Percentiles rank a stretch among this genome's conserved stretches.
Conservation (phyloP, 2,888 invertebrate genomes). For the Nezara viridula region DNA sequence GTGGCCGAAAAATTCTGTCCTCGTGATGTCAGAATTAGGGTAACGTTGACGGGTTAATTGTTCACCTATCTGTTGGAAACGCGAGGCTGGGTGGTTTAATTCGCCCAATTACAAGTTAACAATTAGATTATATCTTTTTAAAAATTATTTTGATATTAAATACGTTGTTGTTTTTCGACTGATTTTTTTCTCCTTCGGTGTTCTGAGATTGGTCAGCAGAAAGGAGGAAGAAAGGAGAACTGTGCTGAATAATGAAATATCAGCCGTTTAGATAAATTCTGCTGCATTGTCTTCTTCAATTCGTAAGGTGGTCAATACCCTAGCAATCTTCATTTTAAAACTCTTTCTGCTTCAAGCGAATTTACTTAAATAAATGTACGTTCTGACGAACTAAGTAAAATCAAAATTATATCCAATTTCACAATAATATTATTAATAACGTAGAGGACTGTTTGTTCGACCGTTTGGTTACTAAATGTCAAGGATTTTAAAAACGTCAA, state of each 20-base stretch:
- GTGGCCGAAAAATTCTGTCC: too few species aligned
- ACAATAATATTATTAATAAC: not conserved
- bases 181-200: not conserved
- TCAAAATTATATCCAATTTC: not conserved
- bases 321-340: not conserved
- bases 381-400: too few species aligned
- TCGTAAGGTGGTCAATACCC: not conserved
- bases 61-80: too few species aligned
- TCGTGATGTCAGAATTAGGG: too few species aligned
- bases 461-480: too few species aligned
- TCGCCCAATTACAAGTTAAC: too few species aligned
- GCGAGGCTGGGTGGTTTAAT: too few species aligned
- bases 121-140: too few species aligned
- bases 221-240: not conserved
- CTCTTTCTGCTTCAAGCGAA: not conserved
- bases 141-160: not conserved
- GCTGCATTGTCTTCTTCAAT: not conserved
- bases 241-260: conserved; percentile 30
- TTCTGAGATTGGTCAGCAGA: not conserved
- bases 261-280: not conserved
- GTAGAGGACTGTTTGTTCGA: too few species aligned
- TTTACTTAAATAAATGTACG: too few species aligned
- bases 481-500: too few species aligned
- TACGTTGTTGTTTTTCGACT: not conserved
- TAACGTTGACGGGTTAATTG: too few species aligned